These are phyloP conservation scores for Triplophysa rosa DNA, from an alignment of 2,113 vertebrate genomes.

Conservation along the genomic window DNA sequence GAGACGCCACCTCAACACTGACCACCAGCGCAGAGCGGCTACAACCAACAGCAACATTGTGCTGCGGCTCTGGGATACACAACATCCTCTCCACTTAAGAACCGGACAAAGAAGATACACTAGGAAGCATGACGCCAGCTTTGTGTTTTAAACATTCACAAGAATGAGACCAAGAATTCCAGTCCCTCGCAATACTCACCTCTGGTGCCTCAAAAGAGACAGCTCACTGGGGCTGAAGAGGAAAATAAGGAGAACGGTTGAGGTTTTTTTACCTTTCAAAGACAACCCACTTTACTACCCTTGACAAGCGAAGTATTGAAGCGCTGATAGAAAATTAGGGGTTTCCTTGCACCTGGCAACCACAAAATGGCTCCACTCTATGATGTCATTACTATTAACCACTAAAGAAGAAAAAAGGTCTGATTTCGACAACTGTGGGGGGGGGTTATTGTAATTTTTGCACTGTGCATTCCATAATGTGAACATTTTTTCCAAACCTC, in stretches of 20 bases:
- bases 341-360: constrained; percentile 38
- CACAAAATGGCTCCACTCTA: constrained; percentile 38
- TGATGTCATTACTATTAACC: constrained; percentile 56
- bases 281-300: constrained; percentile 22
- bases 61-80: constrained; percentile 13
- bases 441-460: constrained; percentile 43
- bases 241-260: neutral
- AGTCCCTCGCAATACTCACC: neutral
- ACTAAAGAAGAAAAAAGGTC: constrained; percentile 54
- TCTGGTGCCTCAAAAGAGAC: constrained; percentile 23
- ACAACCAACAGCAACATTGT: constrained; percentile 18
- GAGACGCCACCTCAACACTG: constrained; percentile 17
- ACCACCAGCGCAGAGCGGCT: constrained; percentile 10
- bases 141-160: constrained; percentile 9
- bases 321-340: neutral
- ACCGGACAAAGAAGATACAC: constrained; percentile 9
- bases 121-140: neutral
- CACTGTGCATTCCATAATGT: constrained; percentile 65
- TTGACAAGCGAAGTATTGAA: constrained; percentile 3
- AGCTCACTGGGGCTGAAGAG: neutral
- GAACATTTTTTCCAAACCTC: constrained; percentile 52
- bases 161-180: neutral
- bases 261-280: neutral
- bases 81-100: constrained; percentile 7
- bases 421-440: constrained; percentile 23